Conservation (phyloP, 2,888 invertebrate species). For the Operophtera brumata region DNA sequence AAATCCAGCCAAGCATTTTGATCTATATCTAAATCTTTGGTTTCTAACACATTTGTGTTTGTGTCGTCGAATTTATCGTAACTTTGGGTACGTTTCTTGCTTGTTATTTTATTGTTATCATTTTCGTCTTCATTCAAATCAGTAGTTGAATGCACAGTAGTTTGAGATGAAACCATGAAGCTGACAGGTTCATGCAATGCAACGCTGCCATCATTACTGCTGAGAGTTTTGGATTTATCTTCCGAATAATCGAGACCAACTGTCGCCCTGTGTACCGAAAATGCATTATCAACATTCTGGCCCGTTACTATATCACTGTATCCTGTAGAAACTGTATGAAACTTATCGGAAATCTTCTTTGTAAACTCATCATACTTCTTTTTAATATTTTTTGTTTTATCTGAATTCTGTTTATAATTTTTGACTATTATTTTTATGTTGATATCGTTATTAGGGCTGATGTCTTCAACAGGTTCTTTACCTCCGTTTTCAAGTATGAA, state of each 20-base stretch:
- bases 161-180: slow-evolving; percentile 26
- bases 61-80: slow-evolving; percentile 23
- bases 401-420: slow-evolving; percentile 46
- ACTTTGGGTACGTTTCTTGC: slow-evolving; percentile 22
- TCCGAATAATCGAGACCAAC: slow-evolving; percentile 47
- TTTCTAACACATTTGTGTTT: slow-evolving; percentile 23
- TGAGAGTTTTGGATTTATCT: slow-evolving; percentile 33
- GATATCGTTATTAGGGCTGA: slow-evolving; percentile 53
- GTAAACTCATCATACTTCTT: slow-evolving; percentile 44
- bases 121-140: slow-evolving; percentile 27
- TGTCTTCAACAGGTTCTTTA: slow-evolving; percentile 32
- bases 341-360: slow-evolving; percentile 55
- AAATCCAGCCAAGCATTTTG: slow-evolving; percentile 32
- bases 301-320: slow-evolving; percentile 45
- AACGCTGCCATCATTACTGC: slow-evolving; percentile 22
- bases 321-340: slow-evolving; percentile 60
- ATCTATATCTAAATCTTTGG: slow-evolving; percentile 28
- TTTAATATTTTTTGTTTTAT: slow-evolving; percentile 24
- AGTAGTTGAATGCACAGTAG: slow-evolving; percentile 20
- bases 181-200: slow-evolving; percentile 24
- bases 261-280: slow-evolving; percentile 52
- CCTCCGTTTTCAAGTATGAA: slow-evolving; percentile 44
- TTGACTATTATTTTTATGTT: slow-evolving; percentile 62
- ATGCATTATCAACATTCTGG: slow-evolving; percentile 39
- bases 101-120: slow-evolving; percentile 11